Evolutionary conservation across 2,797 vertebrate genomes (phyloP).

Genomic region (Chrysocyon brachyurus): DNA sequence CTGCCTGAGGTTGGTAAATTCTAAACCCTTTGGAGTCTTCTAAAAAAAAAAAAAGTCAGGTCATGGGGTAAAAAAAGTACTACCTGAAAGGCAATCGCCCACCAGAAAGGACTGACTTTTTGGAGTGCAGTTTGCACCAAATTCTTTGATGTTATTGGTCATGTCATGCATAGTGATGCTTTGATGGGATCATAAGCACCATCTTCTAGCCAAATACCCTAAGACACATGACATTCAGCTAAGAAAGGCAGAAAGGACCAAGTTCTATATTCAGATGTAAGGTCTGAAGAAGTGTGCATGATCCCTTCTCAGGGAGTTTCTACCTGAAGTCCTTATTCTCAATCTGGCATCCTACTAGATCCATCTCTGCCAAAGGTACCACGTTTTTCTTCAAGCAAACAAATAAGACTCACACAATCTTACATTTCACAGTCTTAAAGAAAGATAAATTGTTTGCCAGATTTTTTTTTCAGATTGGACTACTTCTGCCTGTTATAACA

Average conservation of each 20-base stretch:
- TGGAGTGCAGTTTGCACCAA: neutral
- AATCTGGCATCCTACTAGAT: conserved; percentile 48
- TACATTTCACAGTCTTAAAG: conserved; percentile 83
- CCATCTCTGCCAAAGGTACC: conserved; percentile 50
- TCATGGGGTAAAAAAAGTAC: neutral
- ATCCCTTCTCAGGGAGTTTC: neutral
- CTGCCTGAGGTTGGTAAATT: neutral
- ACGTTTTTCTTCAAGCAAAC: conserved; percentile 80
- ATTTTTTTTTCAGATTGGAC: conserved; percentile 58
- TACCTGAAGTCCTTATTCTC: neutral
- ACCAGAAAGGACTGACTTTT: conserved; percentile 4
- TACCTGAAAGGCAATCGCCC: neutral
- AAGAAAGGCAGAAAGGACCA: conserved; percentile 16
- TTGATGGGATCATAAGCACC: neutral
- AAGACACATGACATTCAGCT: neutral
- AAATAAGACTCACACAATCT: conserved; percentile 86
- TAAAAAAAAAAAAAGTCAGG: neutral
- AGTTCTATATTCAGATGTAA: neutral
- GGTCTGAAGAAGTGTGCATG: neutral
- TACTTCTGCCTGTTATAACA: conserved; percentile 77
- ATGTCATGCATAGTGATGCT: neutral
- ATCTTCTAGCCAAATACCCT: neutral
- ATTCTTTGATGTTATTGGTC: neutral
- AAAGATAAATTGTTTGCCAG: conserved; percentile 83
- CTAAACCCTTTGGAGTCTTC: conserved; percentile 1